Percentiles rank a stretch among this genome's conserved stretches.
These are phyloP conservation scores for Matsumurasca onukii DNA, from an alignment of 1,140 invertebrate genomes.

Conservation along the genomic window DNA sequence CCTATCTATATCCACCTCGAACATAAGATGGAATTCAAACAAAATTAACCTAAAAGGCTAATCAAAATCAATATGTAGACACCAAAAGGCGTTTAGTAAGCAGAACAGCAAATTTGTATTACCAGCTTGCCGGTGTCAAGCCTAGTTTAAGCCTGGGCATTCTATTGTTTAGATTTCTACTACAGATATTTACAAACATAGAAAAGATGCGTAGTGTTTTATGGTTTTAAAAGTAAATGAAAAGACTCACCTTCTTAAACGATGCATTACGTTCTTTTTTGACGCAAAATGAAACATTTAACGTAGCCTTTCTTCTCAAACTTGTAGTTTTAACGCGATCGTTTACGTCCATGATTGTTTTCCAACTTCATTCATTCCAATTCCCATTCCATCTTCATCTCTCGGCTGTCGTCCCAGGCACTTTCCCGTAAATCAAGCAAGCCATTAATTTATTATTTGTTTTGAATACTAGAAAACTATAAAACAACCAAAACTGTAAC, in stretches of 20 bases:
- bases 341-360: slow-evolving; percentile 32
- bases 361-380: slow-evolving; percentile 19
- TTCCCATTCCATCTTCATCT: slow-evolving; percentile 6
- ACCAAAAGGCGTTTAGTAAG: slow-evolving; percentile 39
- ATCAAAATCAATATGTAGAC: slow-evolving; percentile 31
- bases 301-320: slow-evolving; percentile 53
- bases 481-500: no score
- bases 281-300: slow-evolving; percentile 51
- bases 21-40: neutral
- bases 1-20: neutral
- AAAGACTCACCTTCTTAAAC: slow-evolving; percentile 52
- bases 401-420: slow-evolving; percentile 8
- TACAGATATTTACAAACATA: neutral
- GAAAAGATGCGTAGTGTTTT: neutral
- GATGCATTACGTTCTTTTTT: slow-evolving; percentile 55
- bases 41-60: neutral
- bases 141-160: neutral
- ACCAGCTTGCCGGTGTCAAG: neutral
- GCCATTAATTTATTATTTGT: no score
- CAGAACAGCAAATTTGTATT: neutral
- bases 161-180: slow-evolving; percentile 21
- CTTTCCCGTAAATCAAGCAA: slow-evolving; percentile 16
- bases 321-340: slow-evolving; percentile 24
- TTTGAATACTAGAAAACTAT: no score
- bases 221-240: slow-evolving; percentile 21